Evolutionary conservation across 2,113 vertebrate species (phyloP), one percentile per base, ranked within the genome.

Genomic region (Nannobrachium achirus): DNA sequence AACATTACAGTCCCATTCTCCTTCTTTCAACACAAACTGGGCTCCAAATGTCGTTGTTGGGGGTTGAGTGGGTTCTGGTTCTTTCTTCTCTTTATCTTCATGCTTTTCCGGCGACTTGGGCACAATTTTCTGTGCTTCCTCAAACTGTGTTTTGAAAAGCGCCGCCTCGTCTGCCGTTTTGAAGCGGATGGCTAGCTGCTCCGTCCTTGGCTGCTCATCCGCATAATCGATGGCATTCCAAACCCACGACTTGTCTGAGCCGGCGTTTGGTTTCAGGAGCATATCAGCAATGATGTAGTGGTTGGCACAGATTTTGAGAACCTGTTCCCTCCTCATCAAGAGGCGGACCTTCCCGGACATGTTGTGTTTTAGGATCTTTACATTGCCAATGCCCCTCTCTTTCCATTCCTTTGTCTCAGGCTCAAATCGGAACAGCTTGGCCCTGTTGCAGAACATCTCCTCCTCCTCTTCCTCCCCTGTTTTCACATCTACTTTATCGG

Each of bases 391-490:
- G 10, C 98, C 98, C 6, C 97, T 90, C 84, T 99, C 98, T 78
- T 99, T 99, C 98, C 98, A 99, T 75, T 99, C 98, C 89, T 96
- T 98, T 25, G 92, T 90, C 69, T 98, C 95, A 0, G 89, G 79
- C 80, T 99, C 97, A 88, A 99, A 99, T 49, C 97, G 92, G 16
- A 93, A 99, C 1, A 99, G 90, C 68, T 98, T 99, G 57, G 96
- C 96, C 71, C 98, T 93, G 71, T 96, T 98, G 76, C 96, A 99
- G 75, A 96, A 99, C 79, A 98, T 93, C 72, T 98, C 95, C 80
- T 98, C 96, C 70, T 99, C 98, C 56, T 99, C 97, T 88, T 99
- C 98, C 56, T 99, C 98, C 11, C 98, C 98, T 0, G 97, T 99
- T 91, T 97, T 99, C 7, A 98, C 95, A 86, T 98, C 96, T 56